Percentiles rank a stretch among this genome's conserved stretches.
These are phyloP conservation scores for Bombyx mori DNA, from an alignment of 1,140 invertebrate genomes.

Conservation along the genomic window DNA sequence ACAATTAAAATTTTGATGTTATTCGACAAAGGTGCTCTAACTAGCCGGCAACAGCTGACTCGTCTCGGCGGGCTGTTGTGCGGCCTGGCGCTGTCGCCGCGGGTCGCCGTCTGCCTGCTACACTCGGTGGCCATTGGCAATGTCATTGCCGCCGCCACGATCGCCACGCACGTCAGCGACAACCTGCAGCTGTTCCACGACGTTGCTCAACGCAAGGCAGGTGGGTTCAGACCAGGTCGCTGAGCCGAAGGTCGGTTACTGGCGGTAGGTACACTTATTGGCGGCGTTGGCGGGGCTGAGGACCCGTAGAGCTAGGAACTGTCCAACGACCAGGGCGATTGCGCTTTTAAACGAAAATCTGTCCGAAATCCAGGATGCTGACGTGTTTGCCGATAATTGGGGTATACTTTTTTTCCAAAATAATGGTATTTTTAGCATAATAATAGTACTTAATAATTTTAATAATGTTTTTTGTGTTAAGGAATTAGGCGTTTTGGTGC, in stretches of 20 bases:
- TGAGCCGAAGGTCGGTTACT: background rate
- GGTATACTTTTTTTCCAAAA: too few relatives aligned
- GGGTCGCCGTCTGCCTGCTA: slow-evolving; percentile 71
- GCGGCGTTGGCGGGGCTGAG: too few relatives aligned
- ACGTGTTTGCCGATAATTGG: too few relatives aligned
- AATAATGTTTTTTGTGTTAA: too few relatives aligned
- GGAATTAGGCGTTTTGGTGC: too few relatives aligned
- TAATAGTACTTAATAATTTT: too few relatives aligned
- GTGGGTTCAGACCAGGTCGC: slow-evolving; percentile 17
- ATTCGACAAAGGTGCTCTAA: slow-evolving; percentile 61
- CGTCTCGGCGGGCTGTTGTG: slow-evolving; percentile 71
- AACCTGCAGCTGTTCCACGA: slow-evolving; percentile 45
- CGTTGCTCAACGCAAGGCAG: slow-evolving; percentile 37
- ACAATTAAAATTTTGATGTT: background rate
- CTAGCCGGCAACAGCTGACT: slow-evolving; percentile 70
- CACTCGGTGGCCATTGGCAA: slow-evolving; percentile 70
- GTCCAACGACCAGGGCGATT: too few relatives aligned
- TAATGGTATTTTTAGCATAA: too few relatives aligned
- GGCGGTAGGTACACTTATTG: background rate
- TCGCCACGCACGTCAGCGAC: slow-evolving; percentile 35
- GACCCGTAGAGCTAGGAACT: too few relatives aligned
- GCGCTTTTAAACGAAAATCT: too few relatives aligned
- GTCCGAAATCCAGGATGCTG: too few relatives aligned
- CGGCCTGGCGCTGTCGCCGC: slow-evolving; percentile 70
- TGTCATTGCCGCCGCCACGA: slow-evolving; percentile 25